Evolutionary conservation across 2,888 invertebrate genomes (phyloP).

Genomic region (Nephrotoma appendiculata): DNA sequence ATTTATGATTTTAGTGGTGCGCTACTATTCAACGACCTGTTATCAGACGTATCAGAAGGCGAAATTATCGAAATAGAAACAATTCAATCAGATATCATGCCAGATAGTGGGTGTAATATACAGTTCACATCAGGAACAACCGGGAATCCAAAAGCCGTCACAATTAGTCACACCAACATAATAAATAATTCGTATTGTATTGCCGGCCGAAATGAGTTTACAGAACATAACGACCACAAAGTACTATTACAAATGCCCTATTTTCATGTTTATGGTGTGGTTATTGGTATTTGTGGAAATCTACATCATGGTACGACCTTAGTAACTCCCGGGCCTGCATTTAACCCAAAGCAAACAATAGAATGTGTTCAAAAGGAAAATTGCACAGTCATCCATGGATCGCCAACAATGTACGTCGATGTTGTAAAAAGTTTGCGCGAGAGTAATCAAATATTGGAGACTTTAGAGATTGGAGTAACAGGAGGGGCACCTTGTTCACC

Average conservation of each 20-base stretch:
- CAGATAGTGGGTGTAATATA: constrained; percentile 58
- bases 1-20: constrained; percentile 26
- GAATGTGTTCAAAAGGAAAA: constrained; percentile 49
- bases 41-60: constrained; percentile 20
- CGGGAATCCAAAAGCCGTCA: constrained; percentile 57
- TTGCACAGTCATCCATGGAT: constrained; percentile 59
- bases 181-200: constrained; percentile 47
- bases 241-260: constrained; percentile 55
- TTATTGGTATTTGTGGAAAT: constrained; percentile 41
- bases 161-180: constrained; percentile 53
- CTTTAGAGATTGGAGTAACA: constrained; percentile 41
- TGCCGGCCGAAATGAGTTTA: not conserved
- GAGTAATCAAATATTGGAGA: constrained; percentile 33
- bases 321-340: constrained; percentile 42
- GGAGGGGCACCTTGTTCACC: constrained; percentile 62
- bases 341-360: constrained; percentile 45
- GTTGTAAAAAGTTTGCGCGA: constrained; percentile 40
- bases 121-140: constrained; percentile 80
- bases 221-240: constrained; percentile 26
- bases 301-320: constrained; percentile 45
- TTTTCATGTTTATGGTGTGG: constrained; percentile 70
- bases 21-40: constrained; percentile 31
- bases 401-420: constrained; percentile 79
- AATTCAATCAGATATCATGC: constrained; percentile 40
- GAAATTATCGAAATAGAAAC: constrained; percentile 10